Evolutionary conservation across 2,797 vertebrate genomes (phyloP).

Genomic region (Rhinella marina): DNA sequence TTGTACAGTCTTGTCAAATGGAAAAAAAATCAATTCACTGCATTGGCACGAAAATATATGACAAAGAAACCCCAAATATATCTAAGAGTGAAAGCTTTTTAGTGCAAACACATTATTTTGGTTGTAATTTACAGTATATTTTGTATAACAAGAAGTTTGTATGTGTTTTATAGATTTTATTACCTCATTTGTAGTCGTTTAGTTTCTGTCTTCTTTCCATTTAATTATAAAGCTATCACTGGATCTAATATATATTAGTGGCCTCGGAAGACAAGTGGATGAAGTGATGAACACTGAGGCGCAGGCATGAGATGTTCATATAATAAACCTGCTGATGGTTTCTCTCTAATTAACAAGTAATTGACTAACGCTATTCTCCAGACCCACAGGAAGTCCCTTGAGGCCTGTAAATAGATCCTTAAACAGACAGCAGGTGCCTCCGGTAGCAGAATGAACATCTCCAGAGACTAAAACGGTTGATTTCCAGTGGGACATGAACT

Average conservation of each 20-base stretch:
- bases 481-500: conserved; percentile 19
- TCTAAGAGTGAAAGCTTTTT: background rate
- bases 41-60: background rate
- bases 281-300: conserved; percentile 11
- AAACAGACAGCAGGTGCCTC: conserved; percentile 33
- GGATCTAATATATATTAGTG: conserved; percentile 8
- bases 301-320: conserved; percentile 11
- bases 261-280: conserved; percentile 16
- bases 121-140: background rate
- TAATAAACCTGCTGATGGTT: conserved; percentile 28
- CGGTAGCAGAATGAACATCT: conserved; percentile 6
- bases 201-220: background rate
- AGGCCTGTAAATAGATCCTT: conserved; percentile 3
- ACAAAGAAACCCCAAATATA: background rate
- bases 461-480: conserved; percentile 18
- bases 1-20: too few species aligned
- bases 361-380: conserved; percentile 40
- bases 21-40: background rate
- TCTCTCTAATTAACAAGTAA: conserved; percentile 49
- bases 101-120: background rate
- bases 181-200: background rate
- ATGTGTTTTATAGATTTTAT: background rate
- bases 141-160: background rate
- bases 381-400: background rate
- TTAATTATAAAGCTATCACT: conserved; percentile 31